Evolutionary conservation across 2,797 vertebrate genomes (phyloP).

Genomic region (Smutsia gigantea): DNA sequence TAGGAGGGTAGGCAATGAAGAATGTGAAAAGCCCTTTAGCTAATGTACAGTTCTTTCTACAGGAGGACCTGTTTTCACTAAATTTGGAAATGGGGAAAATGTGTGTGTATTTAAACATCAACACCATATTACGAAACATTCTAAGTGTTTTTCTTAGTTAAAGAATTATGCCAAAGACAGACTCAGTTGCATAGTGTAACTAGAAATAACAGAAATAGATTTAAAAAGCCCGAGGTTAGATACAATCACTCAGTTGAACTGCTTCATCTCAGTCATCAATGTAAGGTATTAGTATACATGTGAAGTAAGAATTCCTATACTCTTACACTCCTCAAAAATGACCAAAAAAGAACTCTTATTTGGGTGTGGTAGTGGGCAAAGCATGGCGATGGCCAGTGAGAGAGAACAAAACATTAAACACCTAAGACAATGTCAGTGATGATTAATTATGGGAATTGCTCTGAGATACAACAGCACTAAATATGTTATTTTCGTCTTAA

Average conservation of each 20-base stretch:
- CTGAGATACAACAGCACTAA: not conserved
- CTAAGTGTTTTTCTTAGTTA: not conserved
- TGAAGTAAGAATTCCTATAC: not conserved
- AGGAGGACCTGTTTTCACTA: not conserved
- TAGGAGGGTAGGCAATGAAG: not conserved
- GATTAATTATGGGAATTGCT: not conserved
- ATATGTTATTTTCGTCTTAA: not conserved
- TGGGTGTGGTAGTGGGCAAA: not conserved
- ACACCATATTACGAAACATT: not conserved
- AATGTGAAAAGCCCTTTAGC: not conserved
- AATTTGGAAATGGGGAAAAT: slow-evolving; percentile 22
- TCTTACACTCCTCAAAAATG: not conserved
- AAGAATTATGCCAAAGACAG: not conserved
- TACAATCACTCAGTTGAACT: not conserved
- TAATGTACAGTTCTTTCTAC: not conserved
- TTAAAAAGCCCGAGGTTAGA: not conserved
- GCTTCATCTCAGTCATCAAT: not conserved
- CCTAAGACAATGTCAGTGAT: not conserved
- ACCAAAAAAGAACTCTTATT: not conserved
- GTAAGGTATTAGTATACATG: not conserved
- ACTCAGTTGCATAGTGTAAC: not conserved
- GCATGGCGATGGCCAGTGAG: not conserved
- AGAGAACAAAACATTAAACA: not conserved
- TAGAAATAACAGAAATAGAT: not conserved
- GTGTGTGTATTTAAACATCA: not conserved